Percentiles rank a stretch among this genome's conserved stretches.
These are phyloP conservation scores for Melitaea cinxia DNA, from an alignment of 1,140 invertebrate species.

Conservation along the genomic window DNA sequence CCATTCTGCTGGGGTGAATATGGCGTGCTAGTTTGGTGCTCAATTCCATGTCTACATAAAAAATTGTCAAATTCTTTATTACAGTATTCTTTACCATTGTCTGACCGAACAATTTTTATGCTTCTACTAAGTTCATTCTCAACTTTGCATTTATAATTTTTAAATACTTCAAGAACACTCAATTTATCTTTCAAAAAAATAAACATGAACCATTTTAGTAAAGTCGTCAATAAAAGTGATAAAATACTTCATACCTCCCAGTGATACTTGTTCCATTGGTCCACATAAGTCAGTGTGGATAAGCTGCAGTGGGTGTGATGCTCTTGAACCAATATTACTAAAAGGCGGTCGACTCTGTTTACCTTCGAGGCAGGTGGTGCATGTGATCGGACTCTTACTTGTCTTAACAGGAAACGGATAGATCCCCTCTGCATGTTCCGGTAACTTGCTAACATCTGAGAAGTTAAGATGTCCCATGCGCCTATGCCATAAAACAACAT, in stretches of 20 bases:
- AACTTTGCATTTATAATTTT: conserved; percentile 38
- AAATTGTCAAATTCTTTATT: conserved; percentile 38
- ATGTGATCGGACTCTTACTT: conserved; percentile 18
- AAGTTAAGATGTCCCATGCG: conserved; percentile 47
- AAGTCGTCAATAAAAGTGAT: no score
- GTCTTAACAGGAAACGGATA: conserved; percentile 13
- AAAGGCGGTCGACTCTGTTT: conserved; percentile 40
- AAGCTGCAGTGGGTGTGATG: conserved; percentile 30
- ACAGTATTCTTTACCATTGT: conserved; percentile 41
- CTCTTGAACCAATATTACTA: conserved; percentile 35
- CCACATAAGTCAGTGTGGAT: conserved; percentile 43
- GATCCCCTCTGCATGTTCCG: conserved; percentile 37
- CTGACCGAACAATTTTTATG: conserved; percentile 36
- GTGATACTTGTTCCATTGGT: conserved; percentile 39
- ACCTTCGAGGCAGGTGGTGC: conserved; percentile 30
- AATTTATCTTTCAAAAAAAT: conserved; percentile 38
- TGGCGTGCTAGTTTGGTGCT: conserved; percentile 37
- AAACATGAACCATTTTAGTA: conserved; percentile 35
- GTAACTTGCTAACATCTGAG: conserved; percentile 35
- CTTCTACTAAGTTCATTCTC: conserved; percentile 38
- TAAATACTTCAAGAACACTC: conserved; percentile 32
- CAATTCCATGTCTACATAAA: conserved; percentile 32
- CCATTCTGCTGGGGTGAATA: conserved; percentile 44
- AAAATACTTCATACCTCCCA: conserved; percentile 43
- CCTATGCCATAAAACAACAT: conserved; percentile 44